Percentiles rank a stretch among this genome's conserved stretches.
Conservation (phyloP, 92 coral and sea anemone genomes). For the Galaxea fascicularis region DNA sequence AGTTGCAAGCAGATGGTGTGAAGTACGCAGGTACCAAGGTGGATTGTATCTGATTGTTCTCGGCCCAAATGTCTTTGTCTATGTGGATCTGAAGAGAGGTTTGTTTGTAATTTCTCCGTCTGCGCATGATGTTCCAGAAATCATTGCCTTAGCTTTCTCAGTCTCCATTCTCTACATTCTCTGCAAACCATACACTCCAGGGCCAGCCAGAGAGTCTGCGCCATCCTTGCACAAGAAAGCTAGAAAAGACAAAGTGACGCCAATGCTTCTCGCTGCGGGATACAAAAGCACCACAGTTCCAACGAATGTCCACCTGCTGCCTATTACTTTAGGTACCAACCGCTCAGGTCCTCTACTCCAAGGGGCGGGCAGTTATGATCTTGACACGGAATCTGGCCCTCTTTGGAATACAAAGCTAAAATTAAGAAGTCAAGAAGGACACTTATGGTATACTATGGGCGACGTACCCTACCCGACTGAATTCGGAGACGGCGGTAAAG, state of each 20-base stretch:
- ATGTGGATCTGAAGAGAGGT: constrained; percentile 46
- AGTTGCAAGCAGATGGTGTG: constrained; percentile 47
- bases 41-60: constrained; percentile 35
- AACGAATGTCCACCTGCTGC: constrained; percentile 45
- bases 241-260: constrained; percentile 8
- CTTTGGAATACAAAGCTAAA: constrained; percentile 3
- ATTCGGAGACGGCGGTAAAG: constrained; percentile 33
- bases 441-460: constrained; percentile 16
- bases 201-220: constrained; percentile 23
- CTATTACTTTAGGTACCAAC: background rate
- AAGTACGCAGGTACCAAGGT: constrained; percentile 44
- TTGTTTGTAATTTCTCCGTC: constrained; percentile 12
- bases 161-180: constrained; percentile 58
- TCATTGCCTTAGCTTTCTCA: constrained; percentile 55
- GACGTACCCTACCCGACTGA: background rate
- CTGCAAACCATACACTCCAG: constrained; percentile 64
- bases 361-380: constrained; percentile 27
- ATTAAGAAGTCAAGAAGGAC: constrained; percentile 30
- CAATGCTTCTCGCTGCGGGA: constrained; percentile 57
- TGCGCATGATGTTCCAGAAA: constrained; percentile 57
- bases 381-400: constrained; percentile 48
- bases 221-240: constrained; percentile 39
- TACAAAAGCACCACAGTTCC: constrained; percentile 60
- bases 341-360: background rate
- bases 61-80: constrained; percentile 8